Conservation (phyloP, 2,888 invertebrate genomes). For the Minunthozetes semirufus region DNA sequence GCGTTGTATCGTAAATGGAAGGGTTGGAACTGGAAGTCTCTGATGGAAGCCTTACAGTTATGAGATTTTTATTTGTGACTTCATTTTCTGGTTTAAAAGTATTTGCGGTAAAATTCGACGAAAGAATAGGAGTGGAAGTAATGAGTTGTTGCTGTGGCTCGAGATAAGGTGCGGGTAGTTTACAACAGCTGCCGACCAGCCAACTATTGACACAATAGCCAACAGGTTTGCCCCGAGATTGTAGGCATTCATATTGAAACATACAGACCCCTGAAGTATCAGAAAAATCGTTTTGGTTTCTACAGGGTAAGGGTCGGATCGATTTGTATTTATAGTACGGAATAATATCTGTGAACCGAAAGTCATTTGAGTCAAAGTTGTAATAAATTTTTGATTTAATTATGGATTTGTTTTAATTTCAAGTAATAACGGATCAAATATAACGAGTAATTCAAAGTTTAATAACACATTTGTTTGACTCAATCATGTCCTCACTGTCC, state of each 20-base stretch:
- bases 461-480: neutral
- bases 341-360: too few relatives aligned
- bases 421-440: too few relatives aligned
- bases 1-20: too few relatives aligned
- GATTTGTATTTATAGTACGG: conserved; percentile 12
- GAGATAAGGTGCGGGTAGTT: conserved; percentile 53
- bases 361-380: too few relatives aligned
- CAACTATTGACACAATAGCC: conserved; percentile 88
- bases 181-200: conserved; percentile 88
- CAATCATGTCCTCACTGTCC: neutral
- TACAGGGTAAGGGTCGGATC: conserved; percentile 6
- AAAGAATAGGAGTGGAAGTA: neutral
- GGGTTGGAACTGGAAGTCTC: too few relatives aligned
- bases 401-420: too few relatives aligned
- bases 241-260: conserved; percentile 87
- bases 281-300: neutral
- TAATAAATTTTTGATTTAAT: too few relatives aligned
- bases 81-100: conserved; percentile 25
- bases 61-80: neutral
- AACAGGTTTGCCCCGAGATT: conserved; percentile 80
- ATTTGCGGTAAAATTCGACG: neutral
- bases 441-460: neutral
- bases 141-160: neutral
- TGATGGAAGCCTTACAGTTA: too few relatives aligned
- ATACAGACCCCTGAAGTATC: conserved; percentile 65